Conservation (phyloP, 2,797 vertebrate species). For the Vireo griseus region DNA sequence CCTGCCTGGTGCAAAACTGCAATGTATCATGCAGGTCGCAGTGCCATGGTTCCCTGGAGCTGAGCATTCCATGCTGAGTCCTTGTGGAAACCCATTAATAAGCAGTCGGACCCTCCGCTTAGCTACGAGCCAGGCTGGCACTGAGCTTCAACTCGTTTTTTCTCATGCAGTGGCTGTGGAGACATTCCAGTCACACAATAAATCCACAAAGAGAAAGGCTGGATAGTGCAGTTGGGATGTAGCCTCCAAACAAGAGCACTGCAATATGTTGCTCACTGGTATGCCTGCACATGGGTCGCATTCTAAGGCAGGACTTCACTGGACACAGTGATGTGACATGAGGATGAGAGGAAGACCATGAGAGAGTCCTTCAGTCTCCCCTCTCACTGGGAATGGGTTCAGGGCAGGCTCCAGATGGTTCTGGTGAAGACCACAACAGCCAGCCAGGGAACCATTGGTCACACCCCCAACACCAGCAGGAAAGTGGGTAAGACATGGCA, state of each 20-base stretch:
- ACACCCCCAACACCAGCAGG: neutral
- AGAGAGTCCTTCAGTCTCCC: neutral
- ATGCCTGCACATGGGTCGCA: neutral
- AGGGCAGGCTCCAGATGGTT: neutral
- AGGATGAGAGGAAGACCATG: neutral
- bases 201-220: constrained; percentile 47
- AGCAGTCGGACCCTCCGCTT: neutral
- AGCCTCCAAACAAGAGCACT: neutral
- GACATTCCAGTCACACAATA: constrained; percentile 49
- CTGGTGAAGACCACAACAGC: neutral
- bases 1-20: neutral
- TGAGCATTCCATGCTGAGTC: neutral
- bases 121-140: neutral
- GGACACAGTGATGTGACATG: rapidly evolving
- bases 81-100: constrained; percentile 16
- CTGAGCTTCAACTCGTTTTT: neutral
- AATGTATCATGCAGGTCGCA: neutral
- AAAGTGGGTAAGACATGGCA: rapidly evolving
- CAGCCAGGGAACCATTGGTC: rapidly evolving
- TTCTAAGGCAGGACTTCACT: neutral
- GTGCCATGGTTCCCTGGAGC: neutral
- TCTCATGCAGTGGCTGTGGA: neutral
- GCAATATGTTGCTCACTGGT: neutral
- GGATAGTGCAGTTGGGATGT: constrained; percentile 7
- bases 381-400: rapidly evolving